Conservation (phyloP, 2,797 vertebrate genomes). For the Halcyon leucocephala region DNA sequence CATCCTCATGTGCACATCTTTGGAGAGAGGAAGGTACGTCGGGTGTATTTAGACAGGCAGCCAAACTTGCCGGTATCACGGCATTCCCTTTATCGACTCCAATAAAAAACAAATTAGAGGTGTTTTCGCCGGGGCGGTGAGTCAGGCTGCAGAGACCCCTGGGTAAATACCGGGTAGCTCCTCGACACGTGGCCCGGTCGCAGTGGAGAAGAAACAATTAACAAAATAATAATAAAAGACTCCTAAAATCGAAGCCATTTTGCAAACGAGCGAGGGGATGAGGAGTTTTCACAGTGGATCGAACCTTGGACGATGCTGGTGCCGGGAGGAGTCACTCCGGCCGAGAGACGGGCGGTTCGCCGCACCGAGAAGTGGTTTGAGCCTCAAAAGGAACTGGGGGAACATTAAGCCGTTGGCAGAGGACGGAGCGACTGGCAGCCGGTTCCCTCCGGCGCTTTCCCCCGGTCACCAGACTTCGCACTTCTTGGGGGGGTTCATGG, state of each 20-base stretch:
- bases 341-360: neutral
- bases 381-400: neutral
- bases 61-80: neutral
- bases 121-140: fast-evolving
- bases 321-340: fast-evolving
- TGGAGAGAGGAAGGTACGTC: neutral
- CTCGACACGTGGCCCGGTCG: fast-evolving
- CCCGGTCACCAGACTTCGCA: constrained; percentile 91
- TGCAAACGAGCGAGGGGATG: neutral
- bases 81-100: neutral
- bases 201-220: neutral
- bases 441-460: neutral
- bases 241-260: neutral
- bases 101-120: neutral
- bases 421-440: neutral
- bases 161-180: neutral
- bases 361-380: neutral
- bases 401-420: neutral
- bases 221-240: neutral
- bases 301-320: neutral
- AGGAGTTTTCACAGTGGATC: constrained; percentile 62
- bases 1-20: neutral
- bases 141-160: neutral
- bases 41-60: neutral
- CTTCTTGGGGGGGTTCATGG: constrained; percentile 94